Base-by-base conservation (phyloP, 2,888 invertebrate genomes). In the Tipula confusa region DNA sequence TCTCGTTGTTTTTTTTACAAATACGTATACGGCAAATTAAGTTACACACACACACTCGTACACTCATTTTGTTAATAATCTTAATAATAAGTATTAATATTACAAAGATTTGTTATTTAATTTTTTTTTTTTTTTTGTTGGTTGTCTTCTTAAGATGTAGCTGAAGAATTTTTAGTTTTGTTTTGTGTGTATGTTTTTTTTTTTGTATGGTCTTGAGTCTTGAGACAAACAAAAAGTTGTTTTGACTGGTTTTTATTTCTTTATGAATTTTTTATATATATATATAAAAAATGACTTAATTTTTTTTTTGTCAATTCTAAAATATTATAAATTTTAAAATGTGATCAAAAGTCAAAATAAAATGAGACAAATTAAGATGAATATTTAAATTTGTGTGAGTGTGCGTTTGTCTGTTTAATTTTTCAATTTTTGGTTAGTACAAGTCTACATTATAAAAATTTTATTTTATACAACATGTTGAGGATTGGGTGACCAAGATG, bases 41-140 rank as follows among this genome's bases (percentile, higher is more conserved):
- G n/a, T n/a, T 64, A 64, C 9, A 64, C 11, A 43, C n/a, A n/a
- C n/a, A n/a, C n/a, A n/a, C n/a, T n/a, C n/a, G n/a, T n/a, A n/a
- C n/a, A n/a, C n/a, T n/a, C 24, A 64, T 64, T n/a, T 64, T 64
- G 24, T 64, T 64, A 64, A 64, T 64, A 64, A 64, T 64, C 64
- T 64, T 64, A 64, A 18, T 64, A 64, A 64, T 24, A 64, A 64
- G 64, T 64, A 64, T 9, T 64, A 64, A 64, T 64, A 24, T 64
- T 64, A 64, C 64, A 64, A 64, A 64, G 64, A 64, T 64, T 64
- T 64, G 64, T 64, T 64, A 64, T 64, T n/a, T n/a, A n/a, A n/a
- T n/a, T n/a, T n/a, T 64, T 64, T 43, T 43, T 15, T 43, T 43
- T 15, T 43, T 64, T 64, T 64, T 11, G 64, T 64, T 64, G 64